phyloP scores from a whole-genome alignment of 2,113 vertebrate genomes.

The Equus przewalskii region DNA sequence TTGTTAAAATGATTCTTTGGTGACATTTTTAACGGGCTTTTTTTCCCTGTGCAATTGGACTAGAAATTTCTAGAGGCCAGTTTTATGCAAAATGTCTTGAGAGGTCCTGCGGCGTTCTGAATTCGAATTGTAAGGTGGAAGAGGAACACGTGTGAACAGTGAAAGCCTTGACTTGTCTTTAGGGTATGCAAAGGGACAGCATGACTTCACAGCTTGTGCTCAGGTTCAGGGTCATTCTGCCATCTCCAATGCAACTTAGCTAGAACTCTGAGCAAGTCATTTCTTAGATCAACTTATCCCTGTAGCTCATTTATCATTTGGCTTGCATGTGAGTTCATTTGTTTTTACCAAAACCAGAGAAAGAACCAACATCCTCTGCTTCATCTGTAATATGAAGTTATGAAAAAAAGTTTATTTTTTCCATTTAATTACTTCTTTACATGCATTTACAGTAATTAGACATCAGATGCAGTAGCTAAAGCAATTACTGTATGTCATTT shows the following conservation, averaged over 20 bases:
- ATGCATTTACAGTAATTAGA: constrained; percentile 81
- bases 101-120: not conserved
- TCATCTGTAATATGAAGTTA: constrained; percentile 67
- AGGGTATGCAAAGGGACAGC: not conserved
- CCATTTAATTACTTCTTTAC: constrained; percentile 81
- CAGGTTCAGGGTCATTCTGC: not conserved
- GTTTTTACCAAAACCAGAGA: constrained; percentile 52
- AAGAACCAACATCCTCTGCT: constrained; percentile 55
- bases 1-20: not conserved
- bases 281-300: not conserved
- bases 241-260: not conserved
- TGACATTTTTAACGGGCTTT: not conserved
- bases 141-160: not conserved
- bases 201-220: not conserved
- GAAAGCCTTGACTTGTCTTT: not conserved
- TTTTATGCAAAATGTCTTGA: not conserved
- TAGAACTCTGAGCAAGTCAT: not conserved
- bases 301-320: not conserved
- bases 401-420: constrained; percentile 62
- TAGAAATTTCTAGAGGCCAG: not conserved
- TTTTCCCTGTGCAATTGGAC: not conserved
- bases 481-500: constrained; percentile 83
- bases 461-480: constrained; percentile 76
- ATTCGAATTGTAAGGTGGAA: not conserved
- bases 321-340: not conserved